These are phyloP conservation scores for Pocillopora damicornis DNA, from an alignment of 64 coral and sea anemone genomes.

Conservation along the genomic window DNA sequence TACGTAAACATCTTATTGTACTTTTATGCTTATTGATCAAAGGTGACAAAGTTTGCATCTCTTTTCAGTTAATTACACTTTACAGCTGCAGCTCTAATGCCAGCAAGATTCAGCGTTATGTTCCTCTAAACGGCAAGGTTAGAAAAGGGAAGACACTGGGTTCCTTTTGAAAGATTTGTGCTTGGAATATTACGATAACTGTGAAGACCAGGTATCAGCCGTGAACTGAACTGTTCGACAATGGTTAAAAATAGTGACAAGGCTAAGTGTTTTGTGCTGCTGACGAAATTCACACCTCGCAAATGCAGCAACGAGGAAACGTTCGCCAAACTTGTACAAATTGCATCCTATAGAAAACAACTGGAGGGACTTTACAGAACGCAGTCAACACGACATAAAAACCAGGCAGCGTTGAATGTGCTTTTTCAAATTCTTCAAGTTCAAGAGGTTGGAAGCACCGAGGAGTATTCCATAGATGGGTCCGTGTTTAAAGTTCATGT, in stretches of 20 bases:
- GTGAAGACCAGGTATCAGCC: too few species aligned
- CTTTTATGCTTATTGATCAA: neutral
- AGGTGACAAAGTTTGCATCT: neutral
- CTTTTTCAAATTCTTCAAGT: conserved; percentile 46
- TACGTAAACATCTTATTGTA: neutral
- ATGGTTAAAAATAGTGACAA: conserved; percentile 13
- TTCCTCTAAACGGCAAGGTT: too few species aligned
- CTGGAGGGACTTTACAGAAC: conserved; percentile 25
- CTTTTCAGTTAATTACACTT: neutral
- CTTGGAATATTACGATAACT: too few species aligned
- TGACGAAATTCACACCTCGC: conserved; percentile 7
- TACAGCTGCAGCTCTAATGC: too few species aligned
- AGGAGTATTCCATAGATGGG: neutral
- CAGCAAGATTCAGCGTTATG: too few species aligned
- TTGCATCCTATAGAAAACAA: conserved; percentile 23
- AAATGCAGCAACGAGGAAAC: conserved; percentile 23
- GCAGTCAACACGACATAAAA: conserved; percentile 15
- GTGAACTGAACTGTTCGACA: neutral
- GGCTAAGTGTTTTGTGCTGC: conserved; percentile 4
- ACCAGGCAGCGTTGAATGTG: conserved; percentile 10
- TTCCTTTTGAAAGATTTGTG: too few species aligned
- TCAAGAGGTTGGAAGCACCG: conserved; percentile 33
- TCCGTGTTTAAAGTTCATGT: conserved; percentile 18
- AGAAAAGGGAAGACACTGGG: too few species aligned
- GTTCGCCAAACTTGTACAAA: conserved; percentile 29